Base-by-base conservation (phyloP, 2,797 vertebrate genomes). In the Acipenser transmontanus region DNA sequence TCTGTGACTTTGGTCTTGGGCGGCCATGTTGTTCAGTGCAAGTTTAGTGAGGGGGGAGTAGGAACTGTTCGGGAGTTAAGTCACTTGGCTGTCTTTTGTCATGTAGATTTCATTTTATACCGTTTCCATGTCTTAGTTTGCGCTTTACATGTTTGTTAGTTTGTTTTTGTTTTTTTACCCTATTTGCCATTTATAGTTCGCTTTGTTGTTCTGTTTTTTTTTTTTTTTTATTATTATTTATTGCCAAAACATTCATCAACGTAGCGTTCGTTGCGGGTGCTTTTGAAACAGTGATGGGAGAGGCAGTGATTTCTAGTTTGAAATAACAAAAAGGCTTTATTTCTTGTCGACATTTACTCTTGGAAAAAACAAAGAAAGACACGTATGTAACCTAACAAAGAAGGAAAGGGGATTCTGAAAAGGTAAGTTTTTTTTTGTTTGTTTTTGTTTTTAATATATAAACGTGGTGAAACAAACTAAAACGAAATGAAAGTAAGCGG, bases 311-410 rank as follows among this genome's bases (percentile, higher is more conserved):
- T 75, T 79, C 76, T 70, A 72, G 71, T 49, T 66, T 74, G 76
- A 77, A 85, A 77, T 87, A 85, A 81, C 71, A 69, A 72, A 70
- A 59, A 65, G 12, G 34, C 34, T 34, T 34, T 71, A 69, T 66
- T 73, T 77, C 71, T 73, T 69, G 71, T 72, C 70, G 61, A 66
- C 4, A 34, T 34, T 34, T 34, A 34, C 34, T 34, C 34, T 34
- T 34, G 34, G 34, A 34, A 34, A 34, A 34, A 66, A 66, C 17
- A 50, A 57, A 34, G 65, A 72, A 9, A 57, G 75, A 82, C 80
- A 80, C 87, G 88, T 75, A 89, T 91, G 89, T 85, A 82, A 61
- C 12, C 54, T 13, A n/a, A 70, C 73, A 57, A 73, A 78, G 72
- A 64, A 69, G 59, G 6, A 34, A 34, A 76, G 76, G 57, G 74